phyloP scores from a whole-genome alignment of 2,113 vertebrate species.

The Tympanuchus pallidicinctus region DNA sequence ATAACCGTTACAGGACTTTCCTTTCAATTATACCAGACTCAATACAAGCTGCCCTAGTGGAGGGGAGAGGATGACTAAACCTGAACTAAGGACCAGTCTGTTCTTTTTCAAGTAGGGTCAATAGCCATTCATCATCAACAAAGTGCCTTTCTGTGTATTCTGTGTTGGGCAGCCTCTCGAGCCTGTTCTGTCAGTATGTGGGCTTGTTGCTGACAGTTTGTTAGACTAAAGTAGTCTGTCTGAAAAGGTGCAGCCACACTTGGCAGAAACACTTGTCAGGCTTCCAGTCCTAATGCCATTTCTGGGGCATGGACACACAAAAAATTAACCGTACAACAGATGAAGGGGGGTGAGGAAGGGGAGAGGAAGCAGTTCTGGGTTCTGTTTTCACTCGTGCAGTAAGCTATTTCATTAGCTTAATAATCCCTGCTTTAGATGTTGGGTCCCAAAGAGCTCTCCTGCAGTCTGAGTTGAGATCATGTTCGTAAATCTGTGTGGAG shows the following conservation, averaged over 20 bases:
- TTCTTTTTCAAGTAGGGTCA: conserved; percentile 14
- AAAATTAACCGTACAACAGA: not conserved
- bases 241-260: conserved; percentile 37
- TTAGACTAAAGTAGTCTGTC: not conserved
- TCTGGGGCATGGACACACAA: not conserved
- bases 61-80: not conserved
- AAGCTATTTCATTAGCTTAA: not conserved
- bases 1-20: not conserved
- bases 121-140: conserved; percentile 13
- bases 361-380: not conserved
- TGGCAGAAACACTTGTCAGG: conserved; percentile 37
- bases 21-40: not conserved
- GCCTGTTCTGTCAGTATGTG: not conserved
- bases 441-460: not conserved
- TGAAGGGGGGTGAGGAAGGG: not conserved
- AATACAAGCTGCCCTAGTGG: not conserved
- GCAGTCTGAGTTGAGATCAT: not conserved
- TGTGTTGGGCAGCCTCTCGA: conserved; percentile 12
- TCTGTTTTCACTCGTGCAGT: no score
- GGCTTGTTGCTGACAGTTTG: not conserved
- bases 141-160: conserved; percentile 14
- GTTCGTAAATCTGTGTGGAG: not conserved
- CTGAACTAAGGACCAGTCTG: not conserved
- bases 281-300: conserved; percentile 20
- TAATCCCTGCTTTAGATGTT: not conserved